Conservation (phyloP, 2,113 vertebrate genomes). For the Labeo catla region DNA sequence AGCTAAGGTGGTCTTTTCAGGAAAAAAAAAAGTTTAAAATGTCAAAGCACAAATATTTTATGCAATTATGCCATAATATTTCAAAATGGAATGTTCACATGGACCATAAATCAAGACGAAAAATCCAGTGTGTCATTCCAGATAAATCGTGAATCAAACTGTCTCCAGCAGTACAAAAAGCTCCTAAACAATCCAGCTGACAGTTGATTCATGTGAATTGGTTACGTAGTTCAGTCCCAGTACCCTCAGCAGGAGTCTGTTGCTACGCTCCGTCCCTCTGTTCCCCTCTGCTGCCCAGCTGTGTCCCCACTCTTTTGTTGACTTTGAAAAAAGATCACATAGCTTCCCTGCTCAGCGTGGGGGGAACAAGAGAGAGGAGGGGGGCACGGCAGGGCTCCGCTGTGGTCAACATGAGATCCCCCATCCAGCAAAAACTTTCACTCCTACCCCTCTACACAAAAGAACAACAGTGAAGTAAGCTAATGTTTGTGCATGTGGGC, state of each 20-base stretch:
- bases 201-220: conserved; percentile 45
- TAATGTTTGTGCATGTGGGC: conserved; percentile 28
- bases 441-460: conserved; percentile 32
- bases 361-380: conserved; percentile 44
- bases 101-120: background rate
- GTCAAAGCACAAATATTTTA: background rate
- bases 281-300: conserved; percentile 70
- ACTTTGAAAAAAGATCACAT: conserved; percentile 80
- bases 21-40: background rate
- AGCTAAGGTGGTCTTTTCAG: background rate
- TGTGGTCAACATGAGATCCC: conserved; percentile 66
- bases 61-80: background rate
- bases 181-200: background rate
- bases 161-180: conserved; percentile 23
- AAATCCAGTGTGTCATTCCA: background rate
- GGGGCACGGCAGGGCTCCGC: conserved; percentile 62
- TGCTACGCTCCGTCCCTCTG: conserved; percentile 71
- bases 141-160: conserved; percentile 30
- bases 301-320: conserved; percentile 76
- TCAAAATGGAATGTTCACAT: background rate
- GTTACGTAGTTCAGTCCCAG: conserved; percentile 50
- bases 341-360: conserved; percentile 62
- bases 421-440: conserved; percentile 41
- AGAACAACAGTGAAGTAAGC: conserved; percentile 33
- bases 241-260: conserved; percentile 71